A percentile compares a stretch with the other conserved stretches of the same genome.
These are phyloP conservation scores for Pogonomyrmex californicus DNA, from an alignment of 1,140 invertebrate genomes.

Conservation along the genomic window DNA sequence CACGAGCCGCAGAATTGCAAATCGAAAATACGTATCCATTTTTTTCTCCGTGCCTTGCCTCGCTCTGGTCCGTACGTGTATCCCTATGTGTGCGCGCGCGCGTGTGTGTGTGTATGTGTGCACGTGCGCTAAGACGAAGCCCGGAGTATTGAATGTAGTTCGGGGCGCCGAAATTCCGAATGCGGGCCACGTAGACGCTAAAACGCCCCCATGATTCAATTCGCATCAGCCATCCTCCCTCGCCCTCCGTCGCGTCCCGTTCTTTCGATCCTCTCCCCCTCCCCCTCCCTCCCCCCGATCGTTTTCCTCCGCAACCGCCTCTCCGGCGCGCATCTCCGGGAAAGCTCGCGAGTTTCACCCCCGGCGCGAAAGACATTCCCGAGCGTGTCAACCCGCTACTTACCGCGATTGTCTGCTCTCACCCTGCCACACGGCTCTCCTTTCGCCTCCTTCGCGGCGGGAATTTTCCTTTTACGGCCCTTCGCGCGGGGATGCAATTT, in stretches of 20 bases:
- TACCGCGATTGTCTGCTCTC: constrained; percentile 63
- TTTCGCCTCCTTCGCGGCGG: background rate
- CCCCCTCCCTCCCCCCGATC: constrained; percentile 1
- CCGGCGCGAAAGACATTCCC: constrained; percentile 34
- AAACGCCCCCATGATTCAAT: constrained; percentile 87
- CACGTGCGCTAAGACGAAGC: constrained; percentile 50
- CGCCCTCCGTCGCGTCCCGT: constrained; percentile 32
- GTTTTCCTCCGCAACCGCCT: constrained; percentile 29
- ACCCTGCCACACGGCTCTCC: background rate
- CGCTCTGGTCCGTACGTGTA: background rate
- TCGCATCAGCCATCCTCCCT: constrained; percentile 83
- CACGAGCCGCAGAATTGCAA: constrained; percentile 48
- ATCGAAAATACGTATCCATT: constrained; percentile 62
- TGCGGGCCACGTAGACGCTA: constrained; percentile 84
- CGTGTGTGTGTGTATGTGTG: background rate
- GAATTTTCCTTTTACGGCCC: constrained; percentile 50
- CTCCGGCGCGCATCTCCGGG: constrained; percentile 41
- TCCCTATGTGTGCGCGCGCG: too few species aligned
- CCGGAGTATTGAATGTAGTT: constrained; percentile 70
- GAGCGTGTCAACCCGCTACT: constrained; percentile 66
- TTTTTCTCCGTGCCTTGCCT: constrained; percentile 32
- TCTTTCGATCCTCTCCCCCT: constrained; percentile 50
- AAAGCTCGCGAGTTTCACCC: constrained; percentile 50
- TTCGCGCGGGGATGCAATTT: constrained; percentile 57
- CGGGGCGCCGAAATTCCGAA: constrained; percentile 81